These are phyloP conservation scores for Percopsis omiscomaycus DNA, from an alignment of 2,797 vertebrate species.

Conservation along the genomic window DNA sequence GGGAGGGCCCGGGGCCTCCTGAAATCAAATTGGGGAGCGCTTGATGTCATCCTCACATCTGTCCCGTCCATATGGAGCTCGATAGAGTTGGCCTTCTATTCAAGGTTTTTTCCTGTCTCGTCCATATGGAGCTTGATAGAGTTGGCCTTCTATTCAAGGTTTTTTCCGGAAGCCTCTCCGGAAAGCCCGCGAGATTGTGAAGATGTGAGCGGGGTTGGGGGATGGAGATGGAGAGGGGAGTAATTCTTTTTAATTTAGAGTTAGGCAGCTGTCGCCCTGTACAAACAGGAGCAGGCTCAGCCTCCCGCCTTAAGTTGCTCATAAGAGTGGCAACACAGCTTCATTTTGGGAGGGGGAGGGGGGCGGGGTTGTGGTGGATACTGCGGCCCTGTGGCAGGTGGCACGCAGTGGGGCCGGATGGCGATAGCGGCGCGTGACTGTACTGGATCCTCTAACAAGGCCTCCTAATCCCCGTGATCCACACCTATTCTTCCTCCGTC, in stretches of 20 bases:
- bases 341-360: slow-evolving; percentile 1
- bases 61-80: slow-evolving; percentile 57
- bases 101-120: slow-evolving; percentile 9
- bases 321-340: not conserved
- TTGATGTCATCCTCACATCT: slow-evolving; percentile 58
- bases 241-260: not conserved
- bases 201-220: not conserved
- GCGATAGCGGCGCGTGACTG: not conserved
- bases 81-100: slow-evolving; percentile 27
- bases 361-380: not conserved
- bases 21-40: slow-evolving; percentile 38
- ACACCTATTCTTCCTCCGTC: slow-evolving; percentile 45
- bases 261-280: not conserved
- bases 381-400: slow-evolving; percentile 22
- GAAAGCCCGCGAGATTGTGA: slow-evolving; percentile 36
- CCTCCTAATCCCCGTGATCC: slow-evolving; percentile 52
- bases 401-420: slow-evolving; percentile 7
- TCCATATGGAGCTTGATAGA: slow-evolving; percentile 52
- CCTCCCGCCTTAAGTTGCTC: not conserved
- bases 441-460: slow-evolving; percentile 46
- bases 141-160: slow-evolving; percentile 22
- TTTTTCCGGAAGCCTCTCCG: slow-evolving; percentile 7
- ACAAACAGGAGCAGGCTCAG: not conserved
- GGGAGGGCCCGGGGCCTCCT: slow-evolving; percentile 11
- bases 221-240: not conserved